These are phyloP conservation scores for Aplysina aerophoba DNA, from an alignment of 37 sponge, comb jelly and placozoan species.

Conservation along the genomic window DNA sequence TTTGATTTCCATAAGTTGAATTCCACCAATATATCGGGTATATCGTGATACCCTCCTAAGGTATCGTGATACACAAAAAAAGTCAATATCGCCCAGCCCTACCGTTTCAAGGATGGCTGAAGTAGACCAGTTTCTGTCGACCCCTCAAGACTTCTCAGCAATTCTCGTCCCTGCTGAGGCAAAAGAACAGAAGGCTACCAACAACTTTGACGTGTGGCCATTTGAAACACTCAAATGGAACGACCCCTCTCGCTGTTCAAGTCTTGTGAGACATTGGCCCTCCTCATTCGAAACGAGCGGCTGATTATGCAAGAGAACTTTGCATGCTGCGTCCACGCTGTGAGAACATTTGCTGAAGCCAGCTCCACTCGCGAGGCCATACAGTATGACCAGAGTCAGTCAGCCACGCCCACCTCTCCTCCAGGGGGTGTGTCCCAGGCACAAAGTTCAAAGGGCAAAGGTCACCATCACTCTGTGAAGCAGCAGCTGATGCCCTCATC, in stretches of 20 bases:
- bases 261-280: constrained; percentile 46
- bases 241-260: constrained; percentile 49
- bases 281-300: constrained; percentile 41
- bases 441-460: background rate
- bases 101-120: too few species aligned
- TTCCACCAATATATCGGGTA: too few species aligned
- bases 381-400: constrained; percentile 33
- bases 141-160: background rate
- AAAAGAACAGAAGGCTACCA: background rate
- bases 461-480: background rate
- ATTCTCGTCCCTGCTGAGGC: background rate
- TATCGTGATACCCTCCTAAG: too few species aligned
- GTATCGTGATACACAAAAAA: too few species aligned
- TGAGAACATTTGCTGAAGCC: constrained; percentile 63
- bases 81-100: too few species aligned
- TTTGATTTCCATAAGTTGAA: too few species aligned
- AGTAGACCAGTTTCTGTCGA: background rate
- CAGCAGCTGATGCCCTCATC: background rate
- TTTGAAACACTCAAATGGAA: background rate
- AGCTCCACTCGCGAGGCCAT: constrained; percentile 27
- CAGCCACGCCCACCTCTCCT: background rate
- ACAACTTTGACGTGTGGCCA: constrained; percentile 21
- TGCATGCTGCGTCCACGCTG: constrained; percentile 52
- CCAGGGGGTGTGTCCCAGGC: background rate
- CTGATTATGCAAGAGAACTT: constrained; percentile 59